Base-by-base conservation (phyloP, 2,797 vertebrate species). In the Acipenser oxyrinchus region DNA sequence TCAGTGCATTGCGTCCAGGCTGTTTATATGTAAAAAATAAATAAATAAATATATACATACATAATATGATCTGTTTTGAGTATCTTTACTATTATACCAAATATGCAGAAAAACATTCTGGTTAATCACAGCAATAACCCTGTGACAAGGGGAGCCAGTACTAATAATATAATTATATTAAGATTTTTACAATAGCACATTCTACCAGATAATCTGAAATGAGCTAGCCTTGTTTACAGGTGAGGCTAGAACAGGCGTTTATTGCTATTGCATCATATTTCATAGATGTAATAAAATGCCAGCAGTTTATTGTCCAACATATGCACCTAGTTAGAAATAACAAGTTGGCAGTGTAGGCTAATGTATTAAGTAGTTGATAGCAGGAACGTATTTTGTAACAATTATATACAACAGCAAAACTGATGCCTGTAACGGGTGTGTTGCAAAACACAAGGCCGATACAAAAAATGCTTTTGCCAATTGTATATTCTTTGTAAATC, bases 1-100 rank as follows among this genome's bases (percentile, higher is more conserved):
- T 78, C 60, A 95, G 53, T 49, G 79, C 93, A 75, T 94, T 94
- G 51, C 80, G 83, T 50, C 80, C 83, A 11, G 74, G 70, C 87
- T 88, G 57, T 75, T 72, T 75, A 63, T 23, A 61, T 63, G 23
- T 51, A 67, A 73, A 73, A 72, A 18, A 69, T 63, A 53, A 66
- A 69, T 12, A 76, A 62, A n/a, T 70, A 23, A 6, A 69, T 4
- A 71, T 7, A 2, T 1, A 62, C 48, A 11, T 1, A 18, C 23
- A 1, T 1, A 65, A 49, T 49, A 64, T 67, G 69, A 69, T 37
- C 37, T 37, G 37, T 37, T 37, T 37, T 37, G 37, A 37, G 37
- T 37, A 37, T 37, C 37, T 37, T 37, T 37, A 37, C 5, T 37
- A 37, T 37, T 37, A 37, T 37, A 37, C 37, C 37, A 37, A 37